Evolutionary conservation across 2,797 vertebrate genomes (phyloP).

Genomic region (Muscicapa striata): DNA sequence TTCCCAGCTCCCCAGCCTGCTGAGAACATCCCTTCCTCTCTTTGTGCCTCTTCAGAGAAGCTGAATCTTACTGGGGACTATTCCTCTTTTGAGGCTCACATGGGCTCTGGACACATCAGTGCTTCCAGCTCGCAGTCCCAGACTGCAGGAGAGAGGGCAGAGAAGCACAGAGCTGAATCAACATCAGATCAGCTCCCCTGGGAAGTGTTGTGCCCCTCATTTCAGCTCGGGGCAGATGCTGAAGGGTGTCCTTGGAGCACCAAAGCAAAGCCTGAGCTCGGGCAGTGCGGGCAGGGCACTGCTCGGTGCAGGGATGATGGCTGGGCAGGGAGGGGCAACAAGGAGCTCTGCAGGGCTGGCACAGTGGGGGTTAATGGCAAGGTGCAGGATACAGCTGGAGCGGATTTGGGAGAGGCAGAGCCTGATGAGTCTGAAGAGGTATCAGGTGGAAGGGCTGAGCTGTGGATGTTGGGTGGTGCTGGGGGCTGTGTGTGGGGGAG

Average conservation of each 20-base stretch:
- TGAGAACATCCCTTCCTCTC: neutral
- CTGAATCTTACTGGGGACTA: neutral
- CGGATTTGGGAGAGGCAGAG: neutral
- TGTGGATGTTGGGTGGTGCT: neutral
- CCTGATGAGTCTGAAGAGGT: neutral
- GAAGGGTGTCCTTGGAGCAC: neutral
- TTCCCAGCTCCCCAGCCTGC: neutral
- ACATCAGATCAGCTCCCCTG: neutral
- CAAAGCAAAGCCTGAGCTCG: accelerated
- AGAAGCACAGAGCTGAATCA: neutral
- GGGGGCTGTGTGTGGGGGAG: neutral
- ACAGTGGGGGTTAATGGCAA: neutral
- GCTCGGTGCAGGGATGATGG: accelerated
- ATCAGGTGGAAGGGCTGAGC: neutral
- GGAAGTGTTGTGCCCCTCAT: neutral
- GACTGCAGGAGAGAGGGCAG: neutral
- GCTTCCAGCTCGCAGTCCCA: neutral
- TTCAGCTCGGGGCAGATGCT: neutral
- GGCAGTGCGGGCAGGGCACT: accelerated
- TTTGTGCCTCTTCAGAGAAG: neutral
- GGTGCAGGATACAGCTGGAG: neutral
- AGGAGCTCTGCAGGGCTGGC: neutral
- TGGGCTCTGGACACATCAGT: neutral
- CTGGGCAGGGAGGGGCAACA: neutral
- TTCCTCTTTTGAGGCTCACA: neutral